phyloP scores from a whole-genome alignment of 2,797 vertebrate genomes.

The Rhynchonycteris naso region DNA sequence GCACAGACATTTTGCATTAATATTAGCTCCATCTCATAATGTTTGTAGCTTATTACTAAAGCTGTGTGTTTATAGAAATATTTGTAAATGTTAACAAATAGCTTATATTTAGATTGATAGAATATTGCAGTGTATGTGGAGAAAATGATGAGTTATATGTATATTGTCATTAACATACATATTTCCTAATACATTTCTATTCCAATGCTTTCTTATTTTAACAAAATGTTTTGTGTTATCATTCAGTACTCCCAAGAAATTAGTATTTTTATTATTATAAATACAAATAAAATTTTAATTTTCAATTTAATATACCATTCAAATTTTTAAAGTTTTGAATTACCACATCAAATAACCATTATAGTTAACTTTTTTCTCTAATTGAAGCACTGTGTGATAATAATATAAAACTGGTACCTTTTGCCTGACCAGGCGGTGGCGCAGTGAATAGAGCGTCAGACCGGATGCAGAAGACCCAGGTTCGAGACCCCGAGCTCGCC shows the following conservation, averaged over 20 bases:
- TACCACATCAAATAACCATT: neutral
- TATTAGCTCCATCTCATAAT: neutral
- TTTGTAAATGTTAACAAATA: neutral
- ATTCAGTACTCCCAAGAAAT: neutral
- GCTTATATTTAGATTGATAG: neutral
- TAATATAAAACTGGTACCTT: neutral
- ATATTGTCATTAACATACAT: neutral
- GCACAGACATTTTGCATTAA: neutral
- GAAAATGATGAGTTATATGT: neutral
- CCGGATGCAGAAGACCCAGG: too few species aligned
- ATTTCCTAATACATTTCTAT: neutral
- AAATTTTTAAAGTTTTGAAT: neutral
- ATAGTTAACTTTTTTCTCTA: neutral
- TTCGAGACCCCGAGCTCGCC: too few species aligned
- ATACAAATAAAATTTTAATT: neutral
- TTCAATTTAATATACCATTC: neutral
- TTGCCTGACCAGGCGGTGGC: too few species aligned
- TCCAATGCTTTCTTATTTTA: neutral
- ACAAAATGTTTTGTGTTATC: neutral
- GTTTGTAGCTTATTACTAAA: neutral
- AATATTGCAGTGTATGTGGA: neutral
- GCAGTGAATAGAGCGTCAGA: too few species aligned
- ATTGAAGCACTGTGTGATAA: neutral
- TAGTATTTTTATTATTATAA: neutral
- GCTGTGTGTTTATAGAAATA: neutral